phyloP scores from a whole-genome alignment of 2,797 vertebrate genomes.

The Chrysocyon brachyurus region DNA sequence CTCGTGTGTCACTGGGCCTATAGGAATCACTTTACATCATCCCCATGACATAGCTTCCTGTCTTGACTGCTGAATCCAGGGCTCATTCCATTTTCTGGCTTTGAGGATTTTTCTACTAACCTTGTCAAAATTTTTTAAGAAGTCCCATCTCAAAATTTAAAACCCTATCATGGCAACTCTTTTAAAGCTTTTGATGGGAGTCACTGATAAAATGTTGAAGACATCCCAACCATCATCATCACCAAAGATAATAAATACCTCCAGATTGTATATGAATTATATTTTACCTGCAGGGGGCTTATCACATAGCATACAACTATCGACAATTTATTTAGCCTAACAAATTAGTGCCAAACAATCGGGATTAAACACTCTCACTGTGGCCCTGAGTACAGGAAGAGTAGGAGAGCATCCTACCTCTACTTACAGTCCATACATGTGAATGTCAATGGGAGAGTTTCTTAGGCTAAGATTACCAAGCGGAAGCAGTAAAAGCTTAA shows the following conservation, averaged over 20 bases:
- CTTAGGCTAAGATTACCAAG: not conserved
- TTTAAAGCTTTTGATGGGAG: not conserved
- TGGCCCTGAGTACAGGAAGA: not conserved
- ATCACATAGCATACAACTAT: not conserved
- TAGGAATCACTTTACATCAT: not conserved
- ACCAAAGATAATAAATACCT: not conserved
- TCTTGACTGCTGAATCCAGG: not conserved
- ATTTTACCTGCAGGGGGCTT: not conserved
- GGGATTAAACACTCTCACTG: not conserved
- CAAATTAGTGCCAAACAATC: not conserved
- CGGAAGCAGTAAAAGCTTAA: not conserved
- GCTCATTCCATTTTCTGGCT: not conserved
- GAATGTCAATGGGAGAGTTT: not conserved
- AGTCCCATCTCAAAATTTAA: not conserved
- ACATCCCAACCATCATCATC: not conserved
- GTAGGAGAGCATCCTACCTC: not conserved
- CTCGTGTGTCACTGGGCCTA: not conserved
- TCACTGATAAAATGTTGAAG: not conserved
- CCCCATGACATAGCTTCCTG: not conserved
- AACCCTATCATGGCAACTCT: not conserved
- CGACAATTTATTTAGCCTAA: conserved; percentile 3
- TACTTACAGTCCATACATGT: not conserved
- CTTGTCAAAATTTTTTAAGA: conserved; percentile 36
- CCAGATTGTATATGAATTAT: not conserved
- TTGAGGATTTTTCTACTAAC: conserved; percentile 35